phyloP scores from a whole-genome alignment of 1,140 invertebrate species.

The Temnothorax longispinosus region DNA sequence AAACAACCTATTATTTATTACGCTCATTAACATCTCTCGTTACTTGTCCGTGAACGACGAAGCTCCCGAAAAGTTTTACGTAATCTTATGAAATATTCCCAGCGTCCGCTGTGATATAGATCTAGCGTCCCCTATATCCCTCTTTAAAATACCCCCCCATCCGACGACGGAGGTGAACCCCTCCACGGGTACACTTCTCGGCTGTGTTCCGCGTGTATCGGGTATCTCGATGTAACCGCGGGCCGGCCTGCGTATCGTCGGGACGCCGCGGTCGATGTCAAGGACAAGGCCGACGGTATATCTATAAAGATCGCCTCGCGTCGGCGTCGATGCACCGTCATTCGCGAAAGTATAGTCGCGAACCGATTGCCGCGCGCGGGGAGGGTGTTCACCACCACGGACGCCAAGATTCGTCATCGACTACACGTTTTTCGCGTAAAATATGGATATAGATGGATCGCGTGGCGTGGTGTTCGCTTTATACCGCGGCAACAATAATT shows the following conservation, averaged over 20 bases:
- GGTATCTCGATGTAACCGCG: conserved; percentile 79
- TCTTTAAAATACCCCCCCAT: conserved; percentile 2
- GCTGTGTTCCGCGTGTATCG: conserved; percentile 71
- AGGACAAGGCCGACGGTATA: conserved; percentile 81
- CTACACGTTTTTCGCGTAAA: neutral
- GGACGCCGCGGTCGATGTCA: conserved; percentile 84
- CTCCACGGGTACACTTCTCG: conserved; percentile 61
- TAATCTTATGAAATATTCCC: conserved; percentile 38
- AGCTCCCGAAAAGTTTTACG: neutral
- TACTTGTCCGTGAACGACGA: neutral
- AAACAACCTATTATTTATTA: neutral
- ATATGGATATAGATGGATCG: conserved; percentile 34
- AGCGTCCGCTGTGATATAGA: neutral
- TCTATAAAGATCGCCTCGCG: conserved; percentile 68
- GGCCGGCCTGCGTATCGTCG: conserved; percentile 79
- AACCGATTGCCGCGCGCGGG: conserved; percentile 51
- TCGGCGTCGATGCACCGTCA: conserved; percentile 60
- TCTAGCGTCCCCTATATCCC: neutral
- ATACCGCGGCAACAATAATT: neutral
- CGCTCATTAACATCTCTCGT: too few species aligned
- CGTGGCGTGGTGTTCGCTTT: neutral
- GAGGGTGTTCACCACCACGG: too few species aligned
- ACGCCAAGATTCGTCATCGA: conserved; percentile 42
- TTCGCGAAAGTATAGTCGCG: conserved; percentile 62
- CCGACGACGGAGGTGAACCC: neutral